Evolutionary conservation across 2,113 vertebrate genomes (phyloP).

Genomic region (Gallinago media): DNA sequence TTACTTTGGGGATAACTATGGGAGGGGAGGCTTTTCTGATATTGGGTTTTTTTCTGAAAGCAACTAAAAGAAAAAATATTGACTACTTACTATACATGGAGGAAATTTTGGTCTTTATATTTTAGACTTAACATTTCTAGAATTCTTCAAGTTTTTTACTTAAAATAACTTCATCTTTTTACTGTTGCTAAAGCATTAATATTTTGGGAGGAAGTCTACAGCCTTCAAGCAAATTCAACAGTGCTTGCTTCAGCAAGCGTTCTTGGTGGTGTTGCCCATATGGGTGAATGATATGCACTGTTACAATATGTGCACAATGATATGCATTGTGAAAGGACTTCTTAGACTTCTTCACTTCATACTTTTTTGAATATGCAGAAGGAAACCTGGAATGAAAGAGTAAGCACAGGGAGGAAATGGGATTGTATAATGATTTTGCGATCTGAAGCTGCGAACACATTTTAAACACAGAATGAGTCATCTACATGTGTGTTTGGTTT

Average conservation of each 20-base stretch:
- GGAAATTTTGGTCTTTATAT: neutral
- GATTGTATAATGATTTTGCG: constrained; percentile 60
- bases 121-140: neutral
- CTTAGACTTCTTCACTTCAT: constrained; percentile 59
- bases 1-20: neutral
- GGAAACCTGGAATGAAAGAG: constrained; percentile 62
- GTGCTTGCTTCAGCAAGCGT: neutral
- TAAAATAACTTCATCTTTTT: neutral
- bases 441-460: constrained; percentile 67
- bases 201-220: neutral
- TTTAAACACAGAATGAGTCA: constrained; percentile 69
- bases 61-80: neutral
- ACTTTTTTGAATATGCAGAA: constrained; percentile 66
- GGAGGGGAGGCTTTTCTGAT: neutral
- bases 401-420: constrained; percentile 62
- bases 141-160: neutral
- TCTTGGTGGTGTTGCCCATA: neutral
- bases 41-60: neutral
- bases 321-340: neutral
- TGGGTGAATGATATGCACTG: neutral
- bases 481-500: constrained; percentile 60
- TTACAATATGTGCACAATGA: neutral
- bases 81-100: neutral
- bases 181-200: neutral
- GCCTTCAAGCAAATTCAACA: neutral